Evolutionary conservation across 2,113 vertebrate genomes (phyloP).

Genomic region (Illadopsis cleaveri): DNA sequence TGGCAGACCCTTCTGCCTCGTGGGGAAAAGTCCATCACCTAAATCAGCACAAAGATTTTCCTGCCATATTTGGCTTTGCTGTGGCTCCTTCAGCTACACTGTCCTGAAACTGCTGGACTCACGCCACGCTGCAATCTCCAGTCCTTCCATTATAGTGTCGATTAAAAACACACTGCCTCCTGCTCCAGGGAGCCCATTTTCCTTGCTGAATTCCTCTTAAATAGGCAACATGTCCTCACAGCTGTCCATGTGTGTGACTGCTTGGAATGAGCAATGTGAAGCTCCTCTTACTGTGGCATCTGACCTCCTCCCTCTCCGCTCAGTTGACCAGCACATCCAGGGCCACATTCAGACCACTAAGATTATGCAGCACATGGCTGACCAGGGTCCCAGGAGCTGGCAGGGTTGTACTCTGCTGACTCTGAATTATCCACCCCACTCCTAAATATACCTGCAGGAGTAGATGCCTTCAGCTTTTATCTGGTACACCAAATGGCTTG

Average conservation of each 20-base stretch:
- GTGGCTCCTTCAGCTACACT: background rate
- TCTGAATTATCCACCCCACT: background rate
- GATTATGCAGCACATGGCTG: background rate
- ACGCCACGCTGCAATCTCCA: background rate
- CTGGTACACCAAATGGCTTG: background rate
- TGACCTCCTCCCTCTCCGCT: background rate
- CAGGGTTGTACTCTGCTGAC: background rate
- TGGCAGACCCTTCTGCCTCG: background rate
- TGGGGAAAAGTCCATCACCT: background rate
- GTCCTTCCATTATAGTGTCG: background rate
- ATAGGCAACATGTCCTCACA: background rate
- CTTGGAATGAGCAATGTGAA: background rate
- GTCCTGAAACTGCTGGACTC: background rate
- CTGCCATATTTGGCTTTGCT: slow-evolving; percentile 38
- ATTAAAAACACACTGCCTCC: slow-evolving; percentile 14
- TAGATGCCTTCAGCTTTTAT: background rate
- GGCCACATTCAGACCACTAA: background rate
- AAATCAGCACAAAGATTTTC: slow-evolving; percentile 21
- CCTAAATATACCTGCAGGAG: background rate
- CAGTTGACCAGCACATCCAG: background rate
- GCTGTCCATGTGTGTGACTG: background rate
- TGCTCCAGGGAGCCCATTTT: background rate
- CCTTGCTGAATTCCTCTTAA: background rate
- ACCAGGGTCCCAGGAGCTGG: background rate
- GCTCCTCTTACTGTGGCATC: background rate